Conservation (phyloP, 30 jellyfish, hydroid and myxozoan genomes). For the Aurelia sp. region DNA sequence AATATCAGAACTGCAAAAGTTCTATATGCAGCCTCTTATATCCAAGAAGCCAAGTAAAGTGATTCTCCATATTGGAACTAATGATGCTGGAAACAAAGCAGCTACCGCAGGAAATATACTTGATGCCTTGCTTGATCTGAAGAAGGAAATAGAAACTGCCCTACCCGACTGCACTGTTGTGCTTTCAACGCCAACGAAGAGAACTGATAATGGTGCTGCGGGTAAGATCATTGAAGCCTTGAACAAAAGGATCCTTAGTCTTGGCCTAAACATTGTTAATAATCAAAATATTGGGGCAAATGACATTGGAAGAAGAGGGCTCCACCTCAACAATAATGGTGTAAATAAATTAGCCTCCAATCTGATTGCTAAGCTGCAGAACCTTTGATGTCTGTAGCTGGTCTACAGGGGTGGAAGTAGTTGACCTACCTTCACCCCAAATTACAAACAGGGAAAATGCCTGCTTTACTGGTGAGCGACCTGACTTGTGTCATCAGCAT, state of each 20-base stretch:
- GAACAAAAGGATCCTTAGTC: not conserved
- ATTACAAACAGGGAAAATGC: too few species aligned
- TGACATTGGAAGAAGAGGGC: slow-evolving; percentile 9
- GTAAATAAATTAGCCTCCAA: not conserved
- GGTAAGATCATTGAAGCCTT: slow-evolving; percentile 2
- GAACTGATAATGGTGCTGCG: not conserved
- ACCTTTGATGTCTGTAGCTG: not conserved
- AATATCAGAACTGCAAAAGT: too few species aligned
- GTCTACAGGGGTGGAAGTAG: not conserved
- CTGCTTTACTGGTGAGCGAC: too few species aligned
- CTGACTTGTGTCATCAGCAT: too few species aligned
- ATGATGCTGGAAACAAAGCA: not conserved
- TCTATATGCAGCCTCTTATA: too few species aligned
- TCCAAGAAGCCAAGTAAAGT: too few species aligned
- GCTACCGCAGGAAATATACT: not conserved
- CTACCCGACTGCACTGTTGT: slow-evolving; percentile 8
- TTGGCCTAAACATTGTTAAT: not conserved
- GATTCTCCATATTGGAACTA: too few species aligned
- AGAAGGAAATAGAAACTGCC: slow-evolving; percentile 1
- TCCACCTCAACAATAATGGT: not conserved
- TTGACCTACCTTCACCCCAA: not conserved
- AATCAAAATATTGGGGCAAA: too few species aligned
- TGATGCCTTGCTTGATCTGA: not conserved
- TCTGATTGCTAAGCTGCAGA: not conserved
- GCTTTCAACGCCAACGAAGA: slow-evolving; percentile 2